These are phyloP conservation scores for Odontomachus brunneus DNA, from an alignment of 1,140 invertebrate species.

Conservation along the genomic window DNA sequence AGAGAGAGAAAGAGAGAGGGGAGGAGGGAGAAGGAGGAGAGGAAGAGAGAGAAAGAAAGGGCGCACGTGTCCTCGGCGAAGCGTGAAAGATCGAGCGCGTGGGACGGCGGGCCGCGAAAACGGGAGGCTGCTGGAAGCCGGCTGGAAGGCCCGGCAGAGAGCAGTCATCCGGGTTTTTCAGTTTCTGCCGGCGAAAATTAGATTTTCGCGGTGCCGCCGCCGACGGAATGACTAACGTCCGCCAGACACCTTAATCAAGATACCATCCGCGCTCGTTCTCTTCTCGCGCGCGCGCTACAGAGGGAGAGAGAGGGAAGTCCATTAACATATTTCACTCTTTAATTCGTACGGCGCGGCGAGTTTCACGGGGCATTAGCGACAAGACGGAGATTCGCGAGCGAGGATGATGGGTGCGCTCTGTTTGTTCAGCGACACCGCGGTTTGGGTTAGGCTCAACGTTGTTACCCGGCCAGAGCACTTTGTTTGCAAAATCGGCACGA, in stretches of 20 bases:
- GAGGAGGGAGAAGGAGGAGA: background rate
- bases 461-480: slow-evolving; percentile 15
- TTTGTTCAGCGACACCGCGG: slow-evolving; percentile 5
- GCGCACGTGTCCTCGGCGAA: slow-evolving; percentile 40
- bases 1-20: no score
- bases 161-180: slow-evolving; percentile 68
- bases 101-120: slow-evolving; percentile 37
- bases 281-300: slow-evolving; percentile 25
- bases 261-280: slow-evolving; percentile 77
- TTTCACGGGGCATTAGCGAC: slow-evolving; percentile 80
- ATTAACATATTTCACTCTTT: slow-evolving; percentile 83
- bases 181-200: slow-evolving; percentile 78
- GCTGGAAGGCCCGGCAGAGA: slow-evolving; percentile 41
- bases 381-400: slow-evolving; percentile 69
- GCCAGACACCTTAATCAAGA: slow-evolving; percentile 83
- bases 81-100: slow-evolving; percentile 65
- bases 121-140: slow-evolving; percentile 11
- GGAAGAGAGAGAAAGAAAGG: background rate
- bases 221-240: slow-evolving; percentile 78
- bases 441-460: slow-evolving; percentile 28
- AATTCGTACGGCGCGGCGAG: slow-evolving; percentile 76
- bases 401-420: slow-evolving; percentile 12
- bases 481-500: slow-evolving; percentile 40
- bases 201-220: slow-evolving; percentile 77
- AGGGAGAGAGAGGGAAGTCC: slow-evolving; percentile 69